Base-by-base conservation (phyloP, 1,140 invertebrate species). In the Trachymyrmex septentrionalis region DNA sequence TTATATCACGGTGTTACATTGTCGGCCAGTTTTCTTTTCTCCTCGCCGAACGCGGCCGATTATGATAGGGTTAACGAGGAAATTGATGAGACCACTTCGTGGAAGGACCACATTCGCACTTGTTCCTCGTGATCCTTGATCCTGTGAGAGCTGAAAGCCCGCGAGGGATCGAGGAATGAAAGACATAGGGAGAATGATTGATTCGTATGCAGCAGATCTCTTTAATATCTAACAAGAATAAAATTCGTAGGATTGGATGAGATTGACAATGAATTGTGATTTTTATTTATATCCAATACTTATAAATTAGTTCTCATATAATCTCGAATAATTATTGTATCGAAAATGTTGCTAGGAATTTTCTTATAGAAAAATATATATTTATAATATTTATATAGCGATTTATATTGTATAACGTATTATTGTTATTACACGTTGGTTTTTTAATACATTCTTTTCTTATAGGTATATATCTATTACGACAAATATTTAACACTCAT, bases 81-180 rank as follows among this genome's bases (percentile, higher is more conserved):
- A 84, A 84, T 84, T 84, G 80, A 84, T 84, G 80, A 84, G 80
- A 61, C 80, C 44, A 57, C 55, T 84, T 84, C 80, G 80, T 73
- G 57, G 69, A 84, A 84, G 80, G 80, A 84, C 80, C 69, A 38
- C 67, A 55, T 61, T 73, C 57, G 55, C 80, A 84, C 80, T 84
- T 84, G 80, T 84, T 73, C 55, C 69, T 24, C 55, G 67, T 61
- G 67, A 82, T 82, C 80, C 34, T 34, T 82, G 80, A 82, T 82
- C 80, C 67, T 48, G 80, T 69, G 53, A 82, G 48, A 69, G 30
- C 21, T 73, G 67, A n/a, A 75, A 59, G 67, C 24, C 34, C 50
- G 24, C 21, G 53, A 34, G 14, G 3, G 34, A 82, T 73, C 50
- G 55, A 19, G 30, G 69, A 48, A 48, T 82, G 53, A 38, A 73